phyloP scores from a whole-genome alignment of 2,888 invertebrate species.

The Clistopyga incitator region DNA sequence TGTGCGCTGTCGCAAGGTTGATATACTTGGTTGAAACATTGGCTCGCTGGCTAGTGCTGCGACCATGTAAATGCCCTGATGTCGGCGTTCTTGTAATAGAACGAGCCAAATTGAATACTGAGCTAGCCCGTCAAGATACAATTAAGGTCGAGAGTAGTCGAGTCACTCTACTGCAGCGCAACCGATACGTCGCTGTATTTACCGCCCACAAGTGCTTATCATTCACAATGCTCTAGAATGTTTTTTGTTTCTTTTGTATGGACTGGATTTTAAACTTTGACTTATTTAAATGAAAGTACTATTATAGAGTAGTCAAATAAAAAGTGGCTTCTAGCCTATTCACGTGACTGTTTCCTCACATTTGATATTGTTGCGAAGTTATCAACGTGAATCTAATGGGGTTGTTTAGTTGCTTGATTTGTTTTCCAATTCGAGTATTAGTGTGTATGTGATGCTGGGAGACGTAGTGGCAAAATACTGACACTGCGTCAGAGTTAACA shows the following conservation, averaged over 20 bases:
- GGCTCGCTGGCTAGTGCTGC: slow-evolving; percentile 38
- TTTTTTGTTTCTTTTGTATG: background rate
- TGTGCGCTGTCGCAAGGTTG: slow-evolving; percentile 14
- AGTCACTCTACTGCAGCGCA: slow-evolving; percentile 28
- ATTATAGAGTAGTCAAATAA: too few species aligned
- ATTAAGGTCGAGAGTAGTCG: slow-evolving; percentile 70
- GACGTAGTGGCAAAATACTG: too few species aligned
- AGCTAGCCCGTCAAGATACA: slow-evolving; percentile 63
- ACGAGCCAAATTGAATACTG: slow-evolving; percentile 33
- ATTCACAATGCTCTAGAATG: slow-evolving; percentile 6
- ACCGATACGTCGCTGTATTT: slow-evolving; percentile 21
- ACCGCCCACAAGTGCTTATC: slow-evolving; percentile 30
- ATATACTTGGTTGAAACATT: slow-evolving; percentile 31
- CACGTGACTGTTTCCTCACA: too few species aligned
- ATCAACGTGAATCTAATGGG: too few species aligned
- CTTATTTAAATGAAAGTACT: too few species aligned
- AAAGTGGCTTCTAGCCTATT: too few species aligned
- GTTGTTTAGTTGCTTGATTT: too few species aligned
- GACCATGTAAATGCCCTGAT: slow-evolving; percentile 63
- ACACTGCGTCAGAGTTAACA: too few species aligned
- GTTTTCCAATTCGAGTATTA: too few species aligned
- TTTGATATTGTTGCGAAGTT: too few species aligned
- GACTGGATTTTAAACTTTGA: background rate
- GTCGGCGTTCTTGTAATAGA: slow-evolving; percentile 58
- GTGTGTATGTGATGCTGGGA: too few species aligned